Evolutionary conservation across 2,113 vertebrate species (phyloP), one percentile per base, ranked within the genome.

Genomic region (Amblyopsis rosae): DNA sequence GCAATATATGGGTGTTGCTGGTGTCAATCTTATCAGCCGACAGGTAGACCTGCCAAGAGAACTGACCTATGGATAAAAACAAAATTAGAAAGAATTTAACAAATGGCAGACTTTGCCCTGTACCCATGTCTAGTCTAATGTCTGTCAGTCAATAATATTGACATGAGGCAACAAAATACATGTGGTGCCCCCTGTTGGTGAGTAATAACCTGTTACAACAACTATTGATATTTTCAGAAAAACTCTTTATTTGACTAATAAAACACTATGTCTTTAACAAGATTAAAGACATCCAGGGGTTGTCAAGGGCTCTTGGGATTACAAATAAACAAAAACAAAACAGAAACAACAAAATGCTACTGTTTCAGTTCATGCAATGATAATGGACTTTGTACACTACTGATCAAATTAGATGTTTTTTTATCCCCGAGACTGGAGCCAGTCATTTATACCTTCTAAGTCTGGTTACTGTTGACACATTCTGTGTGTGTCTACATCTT

Each of bases 401-500:
- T 72, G 79, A 26, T 78, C 60, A 77, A 35, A 8, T 57, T 19
- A 11, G 4, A 3, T 19, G 55, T 57, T 9, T 57, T 56, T 59
- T 74, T 77, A 70, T 72, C 69, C 59, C 62, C 46, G 64, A 76
- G 87, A 69, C 86, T 84, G 87, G 85, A 88, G 84, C 83, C 85
- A 79, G 51, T 15, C 33, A 59, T 88, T 82, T 80, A 26, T 26
- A 76, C 73, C 35, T 65, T 12, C 12, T 68, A 49, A 54, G 84
- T 84, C 83, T 87, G 72, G 73, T 9, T 65, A 73, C 54, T 83
- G 82, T 81, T 86, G 82, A 87, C 83, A 75, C 69, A 76, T 70
- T 49, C 26, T 50, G 13, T 12, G 35, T 51, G 64, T 35, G 17
- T 33, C 9, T 70, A 33, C 9, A 11, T n/a, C n/a, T n/a, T 17